Evolutionary conservation across 2,888 invertebrate species (phyloP).

Genomic region (Lycia hirtaria): DNA sequence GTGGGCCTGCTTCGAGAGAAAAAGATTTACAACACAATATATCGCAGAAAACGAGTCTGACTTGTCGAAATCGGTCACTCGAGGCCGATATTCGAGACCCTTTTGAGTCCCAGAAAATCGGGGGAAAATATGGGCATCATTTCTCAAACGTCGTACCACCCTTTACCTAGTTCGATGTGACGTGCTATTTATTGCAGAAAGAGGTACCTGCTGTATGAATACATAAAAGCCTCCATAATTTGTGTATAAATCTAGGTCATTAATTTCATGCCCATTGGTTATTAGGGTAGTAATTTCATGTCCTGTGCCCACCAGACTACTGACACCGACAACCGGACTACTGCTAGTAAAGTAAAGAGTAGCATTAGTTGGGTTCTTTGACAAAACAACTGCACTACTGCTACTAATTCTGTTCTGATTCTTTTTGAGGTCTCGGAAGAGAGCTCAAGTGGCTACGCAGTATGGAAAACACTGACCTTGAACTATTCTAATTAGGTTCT

Average conservation of each 20-base stretch:
- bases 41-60: conserved; percentile 14
- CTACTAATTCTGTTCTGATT: too few species aligned
- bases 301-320: too few species aligned
- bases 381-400: too few species aligned
- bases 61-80: conserved; percentile 31
- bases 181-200: conserved; percentile 9
- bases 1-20: conserved; percentile 7
- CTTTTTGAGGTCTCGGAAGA: too few species aligned
- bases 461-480: too few species aligned
- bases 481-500: too few species aligned
- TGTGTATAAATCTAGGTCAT: not conserved
- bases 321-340: too few species aligned
- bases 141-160: conserved; percentile 22
- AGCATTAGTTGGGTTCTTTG: too few species aligned
- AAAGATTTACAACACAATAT: conserved; percentile 25
- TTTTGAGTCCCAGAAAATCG: conserved; percentile 16
- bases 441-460: too few species aligned
- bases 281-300: too few species aligned
- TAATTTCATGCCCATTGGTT: not conserved
- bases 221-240: not conserved
- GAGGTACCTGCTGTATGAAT: not conserved
- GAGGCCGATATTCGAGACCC: conserved; percentile 24
- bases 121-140: conserved; percentile 15
- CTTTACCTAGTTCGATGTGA: conserved; percentile 16
- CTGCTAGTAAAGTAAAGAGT: too few species aligned